Evolutionary conservation across 2,888 invertebrate genomes (phyloP).

Genomic region (Leistus spinibarbis): DNA sequence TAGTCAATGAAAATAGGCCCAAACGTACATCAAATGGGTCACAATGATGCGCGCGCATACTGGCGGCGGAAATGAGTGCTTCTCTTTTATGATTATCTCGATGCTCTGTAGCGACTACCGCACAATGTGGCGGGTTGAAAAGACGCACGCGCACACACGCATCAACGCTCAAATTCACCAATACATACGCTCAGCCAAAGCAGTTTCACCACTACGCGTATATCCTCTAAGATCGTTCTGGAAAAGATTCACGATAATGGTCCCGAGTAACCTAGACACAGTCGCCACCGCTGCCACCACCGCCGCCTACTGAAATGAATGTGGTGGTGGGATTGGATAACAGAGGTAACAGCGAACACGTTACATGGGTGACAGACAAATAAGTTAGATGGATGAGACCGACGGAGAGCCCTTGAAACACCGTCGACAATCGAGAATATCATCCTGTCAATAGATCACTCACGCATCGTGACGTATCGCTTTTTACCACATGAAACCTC

Average conservation of each 20-base stretch:
- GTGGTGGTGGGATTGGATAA: conserved; percentile 18
- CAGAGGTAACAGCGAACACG: conserved; percentile 15
- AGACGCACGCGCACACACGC: not conserved
- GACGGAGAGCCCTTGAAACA: not conserved
- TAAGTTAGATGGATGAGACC: conserved; percentile 32
- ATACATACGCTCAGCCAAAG: not conserved
- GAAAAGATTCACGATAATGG: conserved; percentile 37
- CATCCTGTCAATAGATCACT: conserved; percentile 10
- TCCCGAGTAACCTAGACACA: conserved; percentile 7
- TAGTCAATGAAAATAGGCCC: too few species aligned
- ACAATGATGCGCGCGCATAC: too few species aligned
- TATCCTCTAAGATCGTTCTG: conserved; percentile 13
- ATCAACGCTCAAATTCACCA: not conserved
- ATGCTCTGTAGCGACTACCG: too few species aligned
- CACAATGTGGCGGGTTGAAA: not conserved
- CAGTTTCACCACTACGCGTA: not conserved
- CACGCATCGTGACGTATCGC: not conserved
- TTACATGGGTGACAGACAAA: conserved; percentile 33
- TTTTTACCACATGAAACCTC: not conserved
- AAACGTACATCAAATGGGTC: too few species aligned
- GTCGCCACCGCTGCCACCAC: conserved; percentile 8
- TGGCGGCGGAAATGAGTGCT: too few species aligned
- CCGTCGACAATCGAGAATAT: not conserved
- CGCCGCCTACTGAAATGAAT: conserved; percentile 16
- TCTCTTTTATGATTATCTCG: too few species aligned